phyloP scores from a whole-genome alignment of 2,888 invertebrate genomes.

The Thymelicus sylvestris region DNA sequence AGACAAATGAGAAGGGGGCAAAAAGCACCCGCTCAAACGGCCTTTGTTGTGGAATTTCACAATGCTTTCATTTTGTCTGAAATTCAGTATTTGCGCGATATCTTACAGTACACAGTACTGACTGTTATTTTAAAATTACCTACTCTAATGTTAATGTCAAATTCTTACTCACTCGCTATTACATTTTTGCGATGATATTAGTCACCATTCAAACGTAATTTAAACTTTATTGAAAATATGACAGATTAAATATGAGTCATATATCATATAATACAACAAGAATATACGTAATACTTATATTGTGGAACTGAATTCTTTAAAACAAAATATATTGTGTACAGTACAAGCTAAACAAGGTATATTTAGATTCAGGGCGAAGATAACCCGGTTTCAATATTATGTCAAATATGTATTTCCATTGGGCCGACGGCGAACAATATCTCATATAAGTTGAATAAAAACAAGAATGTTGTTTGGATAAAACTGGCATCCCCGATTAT shows the following conservation, averaged over 20 bases:
- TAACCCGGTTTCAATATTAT: constrained; percentile 66
- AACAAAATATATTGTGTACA: background rate
- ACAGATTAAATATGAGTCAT: no score
- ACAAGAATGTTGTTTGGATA: constrained; percentile 75
- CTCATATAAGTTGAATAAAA: constrained; percentile 73
- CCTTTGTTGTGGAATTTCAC: constrained; percentile 19
- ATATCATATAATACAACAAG: background rate
- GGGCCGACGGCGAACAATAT: constrained; percentile 58
- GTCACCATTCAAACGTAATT: no score
- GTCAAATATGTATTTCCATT: constrained; percentile 72
- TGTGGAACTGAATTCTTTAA: background rate
- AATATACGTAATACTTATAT: background rate
- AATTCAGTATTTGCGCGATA: constrained; percentile 10
- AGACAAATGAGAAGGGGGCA: constrained; percentile 50
- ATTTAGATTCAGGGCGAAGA: constrained; percentile 13
- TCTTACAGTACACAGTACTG: background rate
- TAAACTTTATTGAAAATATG: no score
- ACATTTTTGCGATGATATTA: no score
- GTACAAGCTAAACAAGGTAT: background rate
- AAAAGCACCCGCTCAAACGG: constrained; percentile 47
- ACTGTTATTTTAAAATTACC: background rate
- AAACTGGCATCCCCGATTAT: constrained; percentile 78
- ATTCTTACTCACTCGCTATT: background rate
- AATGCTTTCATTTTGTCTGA: constrained; percentile 25
- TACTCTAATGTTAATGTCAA: background rate